Percentiles rank a stretch among this genome's conserved stretches.
phyloP scores from a whole-genome alignment of 1,140 invertebrate genomes.

The Drosophila micromelanica region DNA sequence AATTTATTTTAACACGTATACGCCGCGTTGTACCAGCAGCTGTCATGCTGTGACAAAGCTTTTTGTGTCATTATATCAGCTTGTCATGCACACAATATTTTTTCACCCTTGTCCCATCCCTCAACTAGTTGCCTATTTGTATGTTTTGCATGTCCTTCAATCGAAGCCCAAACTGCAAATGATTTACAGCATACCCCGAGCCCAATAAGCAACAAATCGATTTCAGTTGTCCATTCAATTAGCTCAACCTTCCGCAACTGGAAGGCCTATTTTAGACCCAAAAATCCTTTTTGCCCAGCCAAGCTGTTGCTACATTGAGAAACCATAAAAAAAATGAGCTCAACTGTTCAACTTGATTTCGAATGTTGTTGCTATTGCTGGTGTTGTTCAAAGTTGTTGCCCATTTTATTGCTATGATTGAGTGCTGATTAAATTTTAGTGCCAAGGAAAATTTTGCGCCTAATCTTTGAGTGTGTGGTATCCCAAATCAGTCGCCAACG shows the following conservation, averaged over 20 bases:
- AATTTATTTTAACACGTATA: constrained; percentile 78
- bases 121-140: constrained; percentile 6
- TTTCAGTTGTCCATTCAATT: constrained; percentile 46
- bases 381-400: background rate
- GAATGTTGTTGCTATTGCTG: constrained; percentile 6
- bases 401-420: constrained; percentile 50
- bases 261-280: constrained; percentile 13
- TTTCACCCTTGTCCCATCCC: constrained; percentile 9
- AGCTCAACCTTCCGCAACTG: constrained; percentile 32
- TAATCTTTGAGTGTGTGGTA: constrained; percentile 36
- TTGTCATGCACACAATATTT: constrained; percentile 47
- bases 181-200: constrained; percentile 48
- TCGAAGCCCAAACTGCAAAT: constrained; percentile 61
- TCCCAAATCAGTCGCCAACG: constrained; percentile 40
- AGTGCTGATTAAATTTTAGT: constrained; percentile 56
- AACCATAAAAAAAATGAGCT: constrained; percentile 30
- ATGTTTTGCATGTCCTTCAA: constrained; percentile 62
- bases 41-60: constrained; percentile 65
- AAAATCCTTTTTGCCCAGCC: constrained; percentile 24
- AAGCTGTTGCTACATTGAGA: constrained; percentile 42
- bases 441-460: constrained; percentile 48
- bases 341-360: constrained; percentile 22
- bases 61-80: constrained; percentile 64
- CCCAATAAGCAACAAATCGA: constrained; percentile 41
- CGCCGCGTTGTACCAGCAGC: constrained; percentile 44